Base-by-base conservation (phyloP, 2,797 vertebrate genomes). In the Aselliscus stoliczkanus region DNA sequence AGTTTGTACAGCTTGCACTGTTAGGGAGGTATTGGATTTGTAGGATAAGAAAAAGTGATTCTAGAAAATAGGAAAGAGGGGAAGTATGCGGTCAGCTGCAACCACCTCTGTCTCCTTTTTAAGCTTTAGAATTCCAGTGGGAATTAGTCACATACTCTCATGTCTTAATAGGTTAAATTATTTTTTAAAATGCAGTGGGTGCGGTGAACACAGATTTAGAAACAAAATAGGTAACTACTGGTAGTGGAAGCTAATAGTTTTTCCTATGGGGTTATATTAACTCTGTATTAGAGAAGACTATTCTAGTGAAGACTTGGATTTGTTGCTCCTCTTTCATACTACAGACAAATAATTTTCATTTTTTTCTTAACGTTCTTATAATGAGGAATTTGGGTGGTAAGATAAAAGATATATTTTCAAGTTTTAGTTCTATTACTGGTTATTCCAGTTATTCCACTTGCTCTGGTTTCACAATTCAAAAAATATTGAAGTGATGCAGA, bases 361-460 rank as follows among this genome's bases (percentile, higher is more conserved):
- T 92, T 92, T 72, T n/a, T 86, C 42, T 90, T 60, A 42, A 42
- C n/a, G 58, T 84, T 91, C 73, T 94, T 86, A 79, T 56, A 82
- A 21, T 79, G 64, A 77, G 76, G 92, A 86, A 95, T 93, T 60
- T 90, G 42, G 67, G 65, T 79, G 79, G 73, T 67, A 92, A 96
- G 90, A 94, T 90, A 93, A 95, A 42, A 7, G 76, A 70, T 65
- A 23, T 62, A 90, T 92, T 90, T 96, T 93, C 65, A 67, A 37
- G 88, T 93, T 97, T 96, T 95, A 90, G 56, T 88, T 11, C 79
- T 56, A 83, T 83, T 95, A 76, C 85, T 96, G 56, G 88, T 75
- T 96, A 95, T 96, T 97, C 96, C 86, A 90, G 97, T 97, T 96
- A 95, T 54, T 94, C 94, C 50, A 94, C 88, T 96, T 91, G 79